These are phyloP conservation scores for Proteles cristata DNA, from an alignment of 2,113 vertebrate species.

Conservation along the genomic window DNA sequence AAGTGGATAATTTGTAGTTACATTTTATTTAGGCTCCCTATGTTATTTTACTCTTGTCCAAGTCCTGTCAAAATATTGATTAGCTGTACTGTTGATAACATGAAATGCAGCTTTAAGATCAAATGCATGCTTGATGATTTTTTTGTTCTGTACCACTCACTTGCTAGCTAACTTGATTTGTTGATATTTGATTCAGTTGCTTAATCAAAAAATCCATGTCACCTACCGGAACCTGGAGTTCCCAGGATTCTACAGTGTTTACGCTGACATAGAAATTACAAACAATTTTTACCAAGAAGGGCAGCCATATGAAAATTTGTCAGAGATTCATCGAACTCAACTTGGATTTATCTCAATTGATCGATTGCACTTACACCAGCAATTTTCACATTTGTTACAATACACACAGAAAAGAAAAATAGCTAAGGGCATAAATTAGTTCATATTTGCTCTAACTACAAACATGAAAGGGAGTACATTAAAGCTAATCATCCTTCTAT, in stretches of 20 bases:
- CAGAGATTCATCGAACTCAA: slow-evolving; percentile 73
- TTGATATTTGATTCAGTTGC: slow-evolving; percentile 33
- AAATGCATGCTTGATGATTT: slow-evolving; percentile 46
- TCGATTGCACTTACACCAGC: slow-evolving; percentile 71
- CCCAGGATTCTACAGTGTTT: slow-evolving; percentile 38
- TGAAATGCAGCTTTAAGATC: slow-evolving; percentile 54
- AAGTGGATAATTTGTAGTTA: not conserved
- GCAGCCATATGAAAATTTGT: slow-evolving; percentile 67
- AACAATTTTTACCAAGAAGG: slow-evolving; percentile 55
- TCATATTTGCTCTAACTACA: slow-evolving; percentile 75
- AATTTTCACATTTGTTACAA: slow-evolving; percentile 81
- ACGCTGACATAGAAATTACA: slow-evolving; percentile 54
- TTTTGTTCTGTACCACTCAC: slow-evolving; percentile 30
- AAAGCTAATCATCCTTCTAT: slow-evolving; percentile 79
- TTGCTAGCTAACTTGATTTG: slow-evolving; percentile 57
- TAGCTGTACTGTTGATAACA: slow-evolving; percentile 8
- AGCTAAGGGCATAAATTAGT: slow-evolving; percentile 78
- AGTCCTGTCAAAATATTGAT: slow-evolving; percentile 58
- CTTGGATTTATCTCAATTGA: slow-evolving; percentile 77
- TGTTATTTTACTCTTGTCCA: not conserved
- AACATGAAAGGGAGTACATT: slow-evolving; percentile 80
- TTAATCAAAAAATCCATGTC: slow-evolving; percentile 69
- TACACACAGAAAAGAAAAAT: slow-evolving; percentile 76
- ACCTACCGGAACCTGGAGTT: not conserved
- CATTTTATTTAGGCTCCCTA: not conserved